Conservation (phyloP, 2,888 invertebrate species). For the Tetragonisca angustula region DNA sequence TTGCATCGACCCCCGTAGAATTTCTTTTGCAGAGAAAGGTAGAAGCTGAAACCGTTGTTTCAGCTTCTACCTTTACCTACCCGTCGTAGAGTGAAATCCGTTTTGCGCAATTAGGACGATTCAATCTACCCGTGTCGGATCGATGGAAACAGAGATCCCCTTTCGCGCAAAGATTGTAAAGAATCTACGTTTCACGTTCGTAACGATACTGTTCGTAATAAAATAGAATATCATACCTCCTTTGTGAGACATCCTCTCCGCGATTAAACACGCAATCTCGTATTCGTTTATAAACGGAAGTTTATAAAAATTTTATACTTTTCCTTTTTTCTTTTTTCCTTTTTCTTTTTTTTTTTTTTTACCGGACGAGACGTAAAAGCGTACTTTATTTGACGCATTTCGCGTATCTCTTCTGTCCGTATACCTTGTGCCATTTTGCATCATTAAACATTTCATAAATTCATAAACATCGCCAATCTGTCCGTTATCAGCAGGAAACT, state of each 20-base stretch:
- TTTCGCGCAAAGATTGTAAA: background rate
- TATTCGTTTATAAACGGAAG: too few species aligned
- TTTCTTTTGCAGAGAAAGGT: background rate
- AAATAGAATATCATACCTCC: too few species aligned
- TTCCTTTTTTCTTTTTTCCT: too few species aligned
- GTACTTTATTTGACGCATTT: too few species aligned
- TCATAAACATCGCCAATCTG: background rate
- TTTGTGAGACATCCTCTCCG: too few species aligned
- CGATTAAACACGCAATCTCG: background rate
- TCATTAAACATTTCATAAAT: background rate
- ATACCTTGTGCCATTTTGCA: background rate
- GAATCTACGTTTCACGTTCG: background rate
- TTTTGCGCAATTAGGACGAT: background rate
- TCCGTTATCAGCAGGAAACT: background rate
- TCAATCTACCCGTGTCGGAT: background rate
- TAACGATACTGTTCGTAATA: background rate
- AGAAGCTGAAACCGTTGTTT: too few species aligned
- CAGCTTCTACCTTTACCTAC: background rate
- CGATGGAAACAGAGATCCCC: background rate
- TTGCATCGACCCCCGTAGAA: background rate
- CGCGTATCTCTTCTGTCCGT: background rate
- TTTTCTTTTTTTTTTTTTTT: too few species aligned
- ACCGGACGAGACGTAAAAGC: too few species aligned
- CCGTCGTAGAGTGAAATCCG: background rate
- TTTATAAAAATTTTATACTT: too few species aligned